These are phyloP conservation scores for Xenops minutus DNA, from an alignment of 2,797 vertebrate genomes.

Conservation along the genomic window DNA sequence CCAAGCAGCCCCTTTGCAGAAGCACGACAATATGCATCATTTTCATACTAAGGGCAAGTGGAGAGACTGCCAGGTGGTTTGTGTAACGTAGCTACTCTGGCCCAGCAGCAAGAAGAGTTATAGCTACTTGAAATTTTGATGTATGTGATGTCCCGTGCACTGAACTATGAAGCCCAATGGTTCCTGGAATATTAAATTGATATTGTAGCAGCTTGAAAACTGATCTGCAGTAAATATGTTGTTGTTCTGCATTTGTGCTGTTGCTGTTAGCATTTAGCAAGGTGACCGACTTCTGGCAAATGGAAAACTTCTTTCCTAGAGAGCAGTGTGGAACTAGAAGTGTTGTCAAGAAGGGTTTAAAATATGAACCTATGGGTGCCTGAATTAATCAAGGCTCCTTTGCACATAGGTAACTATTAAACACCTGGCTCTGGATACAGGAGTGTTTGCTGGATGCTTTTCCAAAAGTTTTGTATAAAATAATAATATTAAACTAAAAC, in stretches of 20 bases:
- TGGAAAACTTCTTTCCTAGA: not conserved
- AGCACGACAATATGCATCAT: not conserved
- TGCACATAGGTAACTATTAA: not conserved
- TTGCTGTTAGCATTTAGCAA: not conserved
- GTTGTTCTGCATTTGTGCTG: not conserved
- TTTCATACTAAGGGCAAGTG: not conserved
- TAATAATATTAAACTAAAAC: not conserved
- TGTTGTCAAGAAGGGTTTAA: not conserved
- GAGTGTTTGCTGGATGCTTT: not conserved
- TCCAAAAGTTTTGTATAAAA: not conserved
- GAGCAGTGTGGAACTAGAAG: not conserved
- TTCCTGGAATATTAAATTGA: not conserved
- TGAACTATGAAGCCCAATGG: not conserved
- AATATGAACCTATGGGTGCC: not conserved
- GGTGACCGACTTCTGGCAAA: not conserved
- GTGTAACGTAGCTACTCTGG: fast-evolving
- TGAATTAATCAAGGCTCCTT: not conserved
- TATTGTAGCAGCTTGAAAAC: not conserved
- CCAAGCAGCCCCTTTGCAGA: not conserved
- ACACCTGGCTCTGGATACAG: not conserved
- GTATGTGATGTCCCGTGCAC: not conserved
- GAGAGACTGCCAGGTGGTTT: not conserved
- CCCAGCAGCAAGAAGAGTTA: not conserved
- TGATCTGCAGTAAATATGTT: not conserved
- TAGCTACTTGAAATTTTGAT: not conserved